Evolutionary conservation across 2,888 invertebrate genomes (phyloP), one percentile per base, ranked within the genome.

Genomic region (Lasioglossum malachurum): DNA sequence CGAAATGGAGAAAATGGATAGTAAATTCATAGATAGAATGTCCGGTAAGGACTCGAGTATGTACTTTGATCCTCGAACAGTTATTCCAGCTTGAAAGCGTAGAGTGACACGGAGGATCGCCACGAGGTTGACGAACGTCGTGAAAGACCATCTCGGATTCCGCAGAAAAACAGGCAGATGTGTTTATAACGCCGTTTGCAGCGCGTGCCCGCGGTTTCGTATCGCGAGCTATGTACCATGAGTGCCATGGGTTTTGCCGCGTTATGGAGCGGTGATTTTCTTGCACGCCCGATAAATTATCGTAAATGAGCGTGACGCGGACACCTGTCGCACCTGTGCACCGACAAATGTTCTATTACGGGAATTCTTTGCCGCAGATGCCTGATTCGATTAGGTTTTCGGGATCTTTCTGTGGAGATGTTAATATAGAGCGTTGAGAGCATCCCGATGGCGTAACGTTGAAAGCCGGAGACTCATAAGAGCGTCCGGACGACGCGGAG

Each of bases 61-160:
- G 31, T 31, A 3, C 3, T n/a, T 53, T 53, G 53, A n/a, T 53
- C 53, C 23, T 53, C 35, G 67, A 19, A 35, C 19, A 35, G 67
- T 67, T 67, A 67, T 19, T 19, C 35, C 31, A 19, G 19, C 19
- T 35, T 35, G 67, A 19, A 31, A 67, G 38, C 38, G 73, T n/a
- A 38, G 74, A 49, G 46, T 82, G 81, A 57, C 77, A 53, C 57
- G 69, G 64, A 49, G 64, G 69, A 67, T 71, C 60, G 75, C 79
- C 78, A 27, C 64, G 74, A 78, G 79, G 79, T 79, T 84, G 81
- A 79, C 78, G 88, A 83, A 85, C 88, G 83, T 64, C 72, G 41
- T n/a, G 74, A 64, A 60, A 69, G 72, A 60, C 46, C 38, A 69
- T 27, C 53, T 35, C 44, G 87, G 80, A 88, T 80, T 81, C 76